Evolutionary conservation across 1,140 invertebrate species (phyloP).

Genomic region (Diorhabda elongata): DNA sequence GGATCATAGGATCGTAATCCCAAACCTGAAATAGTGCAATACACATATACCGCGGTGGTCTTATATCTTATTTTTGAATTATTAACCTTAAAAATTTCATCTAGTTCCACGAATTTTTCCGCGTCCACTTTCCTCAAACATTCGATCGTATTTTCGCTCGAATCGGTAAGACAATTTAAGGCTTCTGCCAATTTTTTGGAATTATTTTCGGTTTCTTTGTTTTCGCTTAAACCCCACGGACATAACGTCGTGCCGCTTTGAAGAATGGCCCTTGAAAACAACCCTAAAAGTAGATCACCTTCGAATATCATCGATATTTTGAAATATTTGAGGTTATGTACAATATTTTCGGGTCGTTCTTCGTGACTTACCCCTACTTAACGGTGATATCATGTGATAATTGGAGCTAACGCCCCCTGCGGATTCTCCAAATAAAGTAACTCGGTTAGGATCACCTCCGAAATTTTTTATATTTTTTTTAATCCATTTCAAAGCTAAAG

Average conservation of each 20-base stretch:
- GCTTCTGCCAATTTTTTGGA: slow-evolving; percentile 59
- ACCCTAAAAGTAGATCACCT: slow-evolving; percentile 47
- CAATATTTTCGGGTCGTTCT: background rate
- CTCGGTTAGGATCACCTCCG: slow-evolving; percentile 59
- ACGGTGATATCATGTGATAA: slow-evolving; percentile 64
- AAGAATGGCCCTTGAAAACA: slow-evolving; percentile 70
- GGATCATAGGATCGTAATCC: slow-evolving; percentile 68
- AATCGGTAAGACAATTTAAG: slow-evolving; percentile 54
- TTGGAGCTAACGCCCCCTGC: slow-evolving; percentile 65
- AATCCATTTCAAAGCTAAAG: slow-evolving; percentile 68
- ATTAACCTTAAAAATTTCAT: slow-evolving; percentile 60
- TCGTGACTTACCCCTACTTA: slow-evolving; percentile 54
- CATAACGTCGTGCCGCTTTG: slow-evolving; percentile 75
- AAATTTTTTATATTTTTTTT: slow-evolving; percentile 66
- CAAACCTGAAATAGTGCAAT: slow-evolving; percentile 52
- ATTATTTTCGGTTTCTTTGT: slow-evolving; percentile 58
- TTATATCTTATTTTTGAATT: background rate
- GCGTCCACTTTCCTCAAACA: slow-evolving; percentile 59
- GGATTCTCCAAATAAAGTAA: slow-evolving; percentile 71
- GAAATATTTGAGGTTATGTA: background rate
- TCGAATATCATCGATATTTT: background rate
- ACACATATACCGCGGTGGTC: no score
- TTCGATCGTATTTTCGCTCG: slow-evolving; percentile 51
- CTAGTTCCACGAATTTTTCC: slow-evolving; percentile 57
- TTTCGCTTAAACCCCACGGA: slow-evolving; percentile 68